A percentile compares a stretch with the other conserved stretches of the same genome.
phyloP scores from a whole-genome alignment of 2,797 vertebrate genomes.

The Chelidonichthys spinosus region DNA sequence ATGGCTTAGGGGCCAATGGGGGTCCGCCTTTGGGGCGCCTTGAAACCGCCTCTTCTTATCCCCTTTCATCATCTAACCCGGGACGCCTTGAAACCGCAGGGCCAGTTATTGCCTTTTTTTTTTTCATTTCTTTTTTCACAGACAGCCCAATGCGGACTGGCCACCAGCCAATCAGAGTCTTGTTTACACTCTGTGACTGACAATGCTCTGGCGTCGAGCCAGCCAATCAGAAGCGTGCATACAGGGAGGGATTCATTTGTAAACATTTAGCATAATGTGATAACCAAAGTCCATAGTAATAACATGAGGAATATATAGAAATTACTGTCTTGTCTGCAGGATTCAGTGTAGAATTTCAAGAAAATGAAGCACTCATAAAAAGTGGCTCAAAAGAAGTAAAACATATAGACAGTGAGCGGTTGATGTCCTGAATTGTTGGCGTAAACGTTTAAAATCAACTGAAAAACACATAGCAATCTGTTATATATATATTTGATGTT shows the following conservation, averaged over 20 bases:
- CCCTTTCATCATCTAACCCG: conserved; percentile 92
- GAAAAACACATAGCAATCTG: neutral
- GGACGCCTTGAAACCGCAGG: conserved; percentile 93
- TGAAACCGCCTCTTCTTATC: conserved; percentile 92
- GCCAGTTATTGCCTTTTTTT: conserved; percentile 91
- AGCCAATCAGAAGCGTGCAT: conserved; percentile 83
- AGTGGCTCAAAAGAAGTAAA: conserved; percentile 8
- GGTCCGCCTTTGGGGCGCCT: conserved; percentile 90
- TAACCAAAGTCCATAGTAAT: conserved; percentile 66
- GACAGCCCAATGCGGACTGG: conserved; percentile 95
- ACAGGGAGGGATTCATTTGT: conserved; percentile 70
- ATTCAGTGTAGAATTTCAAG: conserved; percentile 27
- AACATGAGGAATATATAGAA: conserved; percentile 47
- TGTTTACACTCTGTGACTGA: conserved; percentile 98
- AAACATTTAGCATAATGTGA: conserved; percentile 76
- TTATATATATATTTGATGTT: neutral
- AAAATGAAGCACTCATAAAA: too few relatives aligned
- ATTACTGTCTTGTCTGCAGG: conserved; percentile 49
- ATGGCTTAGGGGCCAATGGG: conserved; percentile 88
- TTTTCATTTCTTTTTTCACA: conserved; percentile 75
- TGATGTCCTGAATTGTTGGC: conserved; percentile 7
- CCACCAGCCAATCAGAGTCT: conserved; percentile 96
- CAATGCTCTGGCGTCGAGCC: conserved; percentile 88
- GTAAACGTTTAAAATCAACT: neutral
- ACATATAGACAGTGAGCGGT: conserved; percentile 5